phyloP scores from a whole-genome alignment of 2,888 invertebrate species.

The Bombylius major region DNA sequence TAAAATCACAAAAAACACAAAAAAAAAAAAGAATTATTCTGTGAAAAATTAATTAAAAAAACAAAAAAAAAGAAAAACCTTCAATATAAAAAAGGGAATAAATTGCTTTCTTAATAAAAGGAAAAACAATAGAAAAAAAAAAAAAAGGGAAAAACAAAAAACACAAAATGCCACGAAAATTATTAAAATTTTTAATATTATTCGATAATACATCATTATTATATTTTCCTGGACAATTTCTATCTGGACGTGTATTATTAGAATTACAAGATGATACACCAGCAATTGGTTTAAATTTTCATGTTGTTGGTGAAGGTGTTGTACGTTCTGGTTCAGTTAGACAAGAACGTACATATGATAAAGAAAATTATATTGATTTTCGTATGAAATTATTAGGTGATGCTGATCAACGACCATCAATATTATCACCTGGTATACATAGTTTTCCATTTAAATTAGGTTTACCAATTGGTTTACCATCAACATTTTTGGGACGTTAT shows the following conservation, averaged over 20 bases:
- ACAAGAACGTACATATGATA: conserved; percentile 76
- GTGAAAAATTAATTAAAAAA: no score
- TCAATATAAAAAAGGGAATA: no score
- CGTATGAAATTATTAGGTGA: conserved; percentile 85
- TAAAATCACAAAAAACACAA: no score
- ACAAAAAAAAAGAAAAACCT: no score
- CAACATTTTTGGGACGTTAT: conserved; percentile 84
- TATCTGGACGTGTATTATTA: conserved; percentile 81
- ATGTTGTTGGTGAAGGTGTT: conserved; percentile 88
- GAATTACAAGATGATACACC: conserved; percentile 89
- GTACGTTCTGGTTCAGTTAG: conserved; percentile 73
- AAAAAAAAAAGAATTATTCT: no score
- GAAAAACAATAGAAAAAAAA: no score
- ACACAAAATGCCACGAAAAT: conserved; percentile 62
- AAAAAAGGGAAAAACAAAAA: neutral
- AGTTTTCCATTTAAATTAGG: conserved; percentile 91
- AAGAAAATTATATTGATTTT: conserved; percentile 91
- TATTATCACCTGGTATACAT: conserved; percentile 84
- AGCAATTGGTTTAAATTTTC: conserved; percentile 82
- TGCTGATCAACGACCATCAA: conserved; percentile 67
- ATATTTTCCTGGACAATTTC: conserved; percentile 88
- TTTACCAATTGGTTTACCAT: conserved; percentile 76
- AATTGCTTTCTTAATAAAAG: no score
- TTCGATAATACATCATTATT: conserved; percentile 87
- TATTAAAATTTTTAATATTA: conserved; percentile 83